Conservation (phyloP, 2,888 invertebrate species). For the Drosophila kuntzei region DNA sequence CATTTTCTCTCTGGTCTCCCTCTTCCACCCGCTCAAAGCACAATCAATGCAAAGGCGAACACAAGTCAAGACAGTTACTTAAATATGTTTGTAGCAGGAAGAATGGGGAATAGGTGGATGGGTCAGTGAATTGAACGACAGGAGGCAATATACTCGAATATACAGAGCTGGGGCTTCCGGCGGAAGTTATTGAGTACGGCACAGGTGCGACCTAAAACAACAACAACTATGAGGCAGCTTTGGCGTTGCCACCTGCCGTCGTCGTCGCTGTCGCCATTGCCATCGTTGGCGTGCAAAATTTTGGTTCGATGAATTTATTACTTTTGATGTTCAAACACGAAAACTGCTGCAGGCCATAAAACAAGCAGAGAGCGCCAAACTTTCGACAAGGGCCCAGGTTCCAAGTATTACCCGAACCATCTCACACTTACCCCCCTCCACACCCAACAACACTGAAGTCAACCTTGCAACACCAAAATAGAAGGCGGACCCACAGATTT, state of each 20-base stretch:
- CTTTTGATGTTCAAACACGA: conserved; percentile 78
- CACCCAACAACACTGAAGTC: conserved; percentile 2
- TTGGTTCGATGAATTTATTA: conserved; percentile 84
- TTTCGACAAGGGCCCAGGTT: conserved; percentile 36
- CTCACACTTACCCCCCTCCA: neutral
- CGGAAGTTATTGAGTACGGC: conserved; percentile 80
- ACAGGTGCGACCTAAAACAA: conserved; percentile 68
- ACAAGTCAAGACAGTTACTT: conserved; percentile 70
- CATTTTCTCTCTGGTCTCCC: neutral
- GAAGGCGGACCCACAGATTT: conserved; percentile 27
- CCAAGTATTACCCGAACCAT: conserved; percentile 5
- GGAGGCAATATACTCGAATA: conserved; percentile 21
- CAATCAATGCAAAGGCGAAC: conserved; percentile 67
- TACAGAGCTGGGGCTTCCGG: conserved; percentile 35
- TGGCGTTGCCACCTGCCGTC: conserved; percentile 47
- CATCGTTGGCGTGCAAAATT: conserved; percentile 48
- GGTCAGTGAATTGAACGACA: conserved; percentile 57
- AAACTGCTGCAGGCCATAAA: conserved; percentile 79
- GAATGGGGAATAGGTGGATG: neutral
- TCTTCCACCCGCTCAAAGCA: neutral
- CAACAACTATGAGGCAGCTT: conserved; percentile 30
- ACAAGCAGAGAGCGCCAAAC: conserved; percentile 59
- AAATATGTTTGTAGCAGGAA: conserved; percentile 63
- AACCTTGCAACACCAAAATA: conserved; percentile 3
- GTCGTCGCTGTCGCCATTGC: conserved; percentile 12